These are phyloP conservation scores for Oncorhynchus gorbuscha DNA, from an alignment of 2,113 vertebrate genomes.

Conservation along the genomic window DNA sequence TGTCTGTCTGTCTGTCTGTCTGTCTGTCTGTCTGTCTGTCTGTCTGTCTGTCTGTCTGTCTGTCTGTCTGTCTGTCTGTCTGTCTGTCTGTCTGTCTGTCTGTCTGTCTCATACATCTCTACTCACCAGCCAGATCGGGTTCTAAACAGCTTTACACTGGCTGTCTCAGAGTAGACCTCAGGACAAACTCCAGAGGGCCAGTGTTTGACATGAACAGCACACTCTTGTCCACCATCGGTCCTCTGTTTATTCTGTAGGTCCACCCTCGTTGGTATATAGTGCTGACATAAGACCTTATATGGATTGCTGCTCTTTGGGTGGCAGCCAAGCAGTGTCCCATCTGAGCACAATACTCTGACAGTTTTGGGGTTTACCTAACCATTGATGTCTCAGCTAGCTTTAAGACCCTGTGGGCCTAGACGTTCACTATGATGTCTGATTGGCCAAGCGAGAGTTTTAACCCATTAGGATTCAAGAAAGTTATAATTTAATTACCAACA, in stretches of 20 bases:
- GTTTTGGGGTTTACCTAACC: background rate
- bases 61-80: background rate
- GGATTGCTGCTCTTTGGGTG: background rate
- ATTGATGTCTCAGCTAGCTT: background rate
- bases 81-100: background rate
- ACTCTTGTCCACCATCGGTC: background rate
- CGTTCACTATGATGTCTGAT: no score
- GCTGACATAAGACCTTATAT: background rate
- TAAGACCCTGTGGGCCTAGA: no score
- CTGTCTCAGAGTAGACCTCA: constrained; percentile 25
- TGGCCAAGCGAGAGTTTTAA: background rate
- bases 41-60: background rate
- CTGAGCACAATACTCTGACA: background rate
- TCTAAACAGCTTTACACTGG: constrained; percentile 13
- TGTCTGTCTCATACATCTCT: background rate
- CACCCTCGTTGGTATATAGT: background rate
- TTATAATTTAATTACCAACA: background rate
- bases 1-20: background rate
- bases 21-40: background rate
- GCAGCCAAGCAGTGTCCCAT: background rate
- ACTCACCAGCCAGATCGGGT: background rate
- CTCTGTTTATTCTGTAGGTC: background rate
- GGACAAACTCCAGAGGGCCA: constrained; percentile 13
- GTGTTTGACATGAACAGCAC: constrained; percentile 11
- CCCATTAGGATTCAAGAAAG: background rate